phyloP scores from a whole-genome alignment of 2,888 invertebrate genomes.

The Priapulus caudatus region DNA sequence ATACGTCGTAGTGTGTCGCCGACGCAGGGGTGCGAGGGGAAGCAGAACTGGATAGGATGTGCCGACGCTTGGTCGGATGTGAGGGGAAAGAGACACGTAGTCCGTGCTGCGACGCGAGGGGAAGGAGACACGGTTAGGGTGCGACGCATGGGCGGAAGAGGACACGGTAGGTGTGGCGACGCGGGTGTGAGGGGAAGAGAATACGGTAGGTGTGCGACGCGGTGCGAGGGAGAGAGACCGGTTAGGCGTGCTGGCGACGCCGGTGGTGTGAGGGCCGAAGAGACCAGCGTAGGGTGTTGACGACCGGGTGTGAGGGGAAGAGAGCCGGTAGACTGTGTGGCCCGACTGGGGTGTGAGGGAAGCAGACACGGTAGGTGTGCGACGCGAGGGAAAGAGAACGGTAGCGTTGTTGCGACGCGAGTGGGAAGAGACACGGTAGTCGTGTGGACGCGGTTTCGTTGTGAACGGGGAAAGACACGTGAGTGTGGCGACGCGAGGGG shows the following conservation, averaged over 20 bases:
- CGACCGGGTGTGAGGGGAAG: constrained; percentile 17
- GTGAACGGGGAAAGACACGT: too few relatives aligned
- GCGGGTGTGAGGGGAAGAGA: constrained; percentile 25
- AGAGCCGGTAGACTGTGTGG: background rate
- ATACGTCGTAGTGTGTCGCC: too few relatives aligned
- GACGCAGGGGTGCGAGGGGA: too few relatives aligned
- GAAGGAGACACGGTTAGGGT: constrained; percentile 20
- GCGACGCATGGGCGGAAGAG: constrained; percentile 13
- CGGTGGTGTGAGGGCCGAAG: constrained; percentile 23
- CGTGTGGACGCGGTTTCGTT: too few relatives aligned
- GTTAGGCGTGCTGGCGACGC: constrained; percentile 24
- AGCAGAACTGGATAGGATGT: too few relatives aligned
- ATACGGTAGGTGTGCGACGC: too few relatives aligned
- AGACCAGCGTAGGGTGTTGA: constrained; percentile 18
- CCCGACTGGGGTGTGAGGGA: background rate
- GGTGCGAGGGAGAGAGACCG: constrained; percentile 16
- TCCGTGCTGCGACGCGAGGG: constrained; percentile 26
- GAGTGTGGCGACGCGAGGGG: too few relatives aligned
- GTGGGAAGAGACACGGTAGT: too few relatives aligned
- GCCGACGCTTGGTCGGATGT: too few relatives aligned
- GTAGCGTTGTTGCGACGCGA: too few relatives aligned
- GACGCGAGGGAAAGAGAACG: background rate
- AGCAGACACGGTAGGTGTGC: background rate
- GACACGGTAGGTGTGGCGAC: constrained; percentile 24
- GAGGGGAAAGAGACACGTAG: constrained; percentile 27